Percentiles rank a stretch among this genome's conserved stretches.
These are phyloP conservation scores for Clepsis dumicolana DNA, from an alignment of 2,888 invertebrate genomes.

Conservation along the genomic window DNA sequence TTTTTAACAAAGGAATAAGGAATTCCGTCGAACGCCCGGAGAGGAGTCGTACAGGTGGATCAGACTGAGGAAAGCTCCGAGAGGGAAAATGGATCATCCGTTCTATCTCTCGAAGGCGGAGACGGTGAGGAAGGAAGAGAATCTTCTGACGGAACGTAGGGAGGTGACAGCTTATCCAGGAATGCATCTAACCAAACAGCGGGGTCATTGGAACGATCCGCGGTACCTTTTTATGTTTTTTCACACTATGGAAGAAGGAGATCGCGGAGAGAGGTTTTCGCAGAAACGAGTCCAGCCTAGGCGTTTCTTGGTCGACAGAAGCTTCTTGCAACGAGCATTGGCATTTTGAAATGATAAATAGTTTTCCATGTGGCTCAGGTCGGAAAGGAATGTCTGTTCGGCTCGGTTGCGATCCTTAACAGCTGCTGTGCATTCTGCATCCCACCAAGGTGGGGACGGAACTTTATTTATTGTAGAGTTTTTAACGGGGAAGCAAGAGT, in stretches of 20 bases:
- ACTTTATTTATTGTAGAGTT: not conserved
- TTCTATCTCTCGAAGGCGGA: not conserved
- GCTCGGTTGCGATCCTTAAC: too few species aligned
- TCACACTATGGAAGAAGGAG: not conserved
- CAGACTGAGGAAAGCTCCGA: too few species aligned
- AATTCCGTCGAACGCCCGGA: too few species aligned
- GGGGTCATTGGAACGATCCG: not conserved
- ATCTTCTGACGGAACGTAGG: not conserved
- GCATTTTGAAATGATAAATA: too few species aligned
- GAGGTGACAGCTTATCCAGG: not conserved
- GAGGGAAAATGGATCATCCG: too few species aligned
- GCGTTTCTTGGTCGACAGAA: too few species aligned
- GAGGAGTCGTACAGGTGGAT: too few species aligned
- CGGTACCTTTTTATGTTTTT: not conserved
- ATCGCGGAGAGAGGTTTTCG: not conserved
- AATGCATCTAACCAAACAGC: not conserved
- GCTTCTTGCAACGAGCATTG: too few species aligned
- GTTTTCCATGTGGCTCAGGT: too few species aligned
- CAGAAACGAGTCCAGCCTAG: not conserved
- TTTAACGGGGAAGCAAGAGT: not conserved
- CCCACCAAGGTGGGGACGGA: too few species aligned
- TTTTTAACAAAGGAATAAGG: not conserved
- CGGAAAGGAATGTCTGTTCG: too few species aligned
- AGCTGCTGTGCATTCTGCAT: too few species aligned
- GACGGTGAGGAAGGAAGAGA: not conserved